Conservation (phyloP, 2,797 vertebrate species). For the Malacoraja senta region DNA sequence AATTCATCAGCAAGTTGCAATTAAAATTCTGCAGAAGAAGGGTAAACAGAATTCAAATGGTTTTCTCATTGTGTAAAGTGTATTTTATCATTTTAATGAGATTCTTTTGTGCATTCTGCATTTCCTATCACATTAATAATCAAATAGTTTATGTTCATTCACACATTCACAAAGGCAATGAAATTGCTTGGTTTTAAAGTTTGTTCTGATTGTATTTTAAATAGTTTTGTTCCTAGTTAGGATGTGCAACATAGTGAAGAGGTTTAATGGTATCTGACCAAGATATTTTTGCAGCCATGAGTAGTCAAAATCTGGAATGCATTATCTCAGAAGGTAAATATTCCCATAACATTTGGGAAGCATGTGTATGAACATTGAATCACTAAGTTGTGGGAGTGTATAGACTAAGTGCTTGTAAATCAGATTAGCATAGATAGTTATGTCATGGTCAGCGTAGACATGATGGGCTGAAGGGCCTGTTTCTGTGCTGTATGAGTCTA, state of each 20-base stretch:
- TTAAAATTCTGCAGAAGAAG: background rate
- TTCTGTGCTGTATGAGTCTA: too few species aligned
- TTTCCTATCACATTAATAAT: background rate
- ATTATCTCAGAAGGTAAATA: too few species aligned
- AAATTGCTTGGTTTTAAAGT: background rate
- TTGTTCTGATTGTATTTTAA: background rate
- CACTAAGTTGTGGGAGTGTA: too few species aligned
- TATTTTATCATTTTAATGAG: background rate
- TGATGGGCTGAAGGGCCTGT: too few species aligned
- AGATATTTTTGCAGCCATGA: too few species aligned
- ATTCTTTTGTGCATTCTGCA: background rate
- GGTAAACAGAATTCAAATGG: background rate
- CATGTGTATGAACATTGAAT: too few species aligned
- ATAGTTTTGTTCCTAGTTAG: background rate
- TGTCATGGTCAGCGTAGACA: too few species aligned
- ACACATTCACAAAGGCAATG: background rate
- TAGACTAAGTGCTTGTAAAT: too few species aligned
- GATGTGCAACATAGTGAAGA: background rate
- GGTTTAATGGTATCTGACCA: too few species aligned
- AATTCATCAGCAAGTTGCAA: background rate
- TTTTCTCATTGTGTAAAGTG: background rate
- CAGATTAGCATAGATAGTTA: too few species aligned
- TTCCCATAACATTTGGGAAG: too few species aligned
- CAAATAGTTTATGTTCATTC: background rate
- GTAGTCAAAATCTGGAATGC: too few species aligned